Evolutionary conservation across 2,113 vertebrate genomes (phyloP), one percentile per base, ranked within the genome.

Genomic region (Alouatta palliata): DNA sequence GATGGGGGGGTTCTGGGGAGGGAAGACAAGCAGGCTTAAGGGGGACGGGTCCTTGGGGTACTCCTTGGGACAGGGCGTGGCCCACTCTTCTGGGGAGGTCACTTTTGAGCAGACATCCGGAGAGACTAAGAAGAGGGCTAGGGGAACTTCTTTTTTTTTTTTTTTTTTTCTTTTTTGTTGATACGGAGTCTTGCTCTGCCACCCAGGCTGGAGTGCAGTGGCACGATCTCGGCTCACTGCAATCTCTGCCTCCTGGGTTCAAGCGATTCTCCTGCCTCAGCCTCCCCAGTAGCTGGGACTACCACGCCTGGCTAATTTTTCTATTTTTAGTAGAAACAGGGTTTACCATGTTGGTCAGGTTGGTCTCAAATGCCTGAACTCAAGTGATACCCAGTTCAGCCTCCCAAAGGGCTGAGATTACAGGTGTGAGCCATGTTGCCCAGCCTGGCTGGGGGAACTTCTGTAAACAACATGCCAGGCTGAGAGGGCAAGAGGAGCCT

Each of bases 21-120:
- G 23, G 5, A 47, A n/a, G 2, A 47, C 8, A 6, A 9, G 13
- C 16, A 6, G 77, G 58, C 40, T 35, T 4, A 1, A 20, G 43
- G 66, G 43, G 7, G 27, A 0, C 3, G 0, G 58, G 6, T 49
- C 17, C 0, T 0, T 0, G 25, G 75, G 76, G 21, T 6, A 40
- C 54, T 23, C 32, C 45, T 23, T 40, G 5, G 1, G 27, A 19
- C 0, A 0, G 61, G 21, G 14, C 20, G 17, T 8, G 17, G 73
- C 6, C 23, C 30, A 23, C 68, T 16, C 14, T 52, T 37, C 68
- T 1, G 4, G 81, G 43, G n/a, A 45, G 19, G 76, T 56, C 3
- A 3, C 30, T 3, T 68, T 45, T n/a, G 86, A 70, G n/a, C 75
- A 23, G 87, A 95, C 68, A 14, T 3, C 8, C 19, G 3, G 73